Percentiles rank a stretch among this genome's conserved stretches.
phyloP scores from a whole-genome alignment of 2,797 vertebrate species.

The Sebastes glaucus region DNA sequence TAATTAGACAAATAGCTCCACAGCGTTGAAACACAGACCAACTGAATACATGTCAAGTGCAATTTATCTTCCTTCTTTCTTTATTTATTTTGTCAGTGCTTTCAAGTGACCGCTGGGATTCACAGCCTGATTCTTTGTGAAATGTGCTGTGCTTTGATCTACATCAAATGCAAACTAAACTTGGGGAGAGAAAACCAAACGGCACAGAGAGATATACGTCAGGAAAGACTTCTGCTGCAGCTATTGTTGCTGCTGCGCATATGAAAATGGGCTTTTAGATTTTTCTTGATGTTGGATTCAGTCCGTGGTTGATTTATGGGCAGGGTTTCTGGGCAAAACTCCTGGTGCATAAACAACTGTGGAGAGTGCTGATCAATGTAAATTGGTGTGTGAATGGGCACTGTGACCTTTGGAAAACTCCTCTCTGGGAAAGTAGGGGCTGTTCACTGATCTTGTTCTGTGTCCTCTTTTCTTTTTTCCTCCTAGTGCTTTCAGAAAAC shows the following conservation, averaged over 20 bases:
- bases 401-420: slow-evolving; percentile 76
- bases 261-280: slow-evolving; percentile 33
- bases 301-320: slow-evolving; percentile 72
- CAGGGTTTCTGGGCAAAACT: slow-evolving; percentile 51
- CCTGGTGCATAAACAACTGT: slow-evolving; percentile 61
- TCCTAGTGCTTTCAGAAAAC: slow-evolving; percentile 41
- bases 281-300: slow-evolving; percentile 51
- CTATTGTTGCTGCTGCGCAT: slow-evolving; percentile 22
- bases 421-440: slow-evolving; percentile 55
- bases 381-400: slow-evolving; percentile 69
- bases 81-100: slow-evolving; percentile 56
- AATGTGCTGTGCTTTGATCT: slow-evolving; percentile 65
- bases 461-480: not conserved
- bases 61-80: slow-evolving; percentile 38
- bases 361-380: slow-evolving; percentile 76
- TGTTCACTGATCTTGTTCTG: slow-evolving; percentile 38
- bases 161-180: slow-evolving; percentile 57
- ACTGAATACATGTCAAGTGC: slow-evolving; percentile 48
- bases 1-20: slow-evolving; percentile 67
- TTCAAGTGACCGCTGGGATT: slow-evolving; percentile 72
- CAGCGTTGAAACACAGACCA: slow-evolving; percentile 31
- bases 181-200: slow-evolving; percentile 50
- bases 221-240: slow-evolving; percentile 15
- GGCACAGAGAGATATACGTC: slow-evolving; percentile 20
- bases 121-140: slow-evolving; percentile 56